Evolutionary conservation across 1,140 invertebrate species (phyloP).

Genomic region (Drosophila parabipectinata): DNA sequence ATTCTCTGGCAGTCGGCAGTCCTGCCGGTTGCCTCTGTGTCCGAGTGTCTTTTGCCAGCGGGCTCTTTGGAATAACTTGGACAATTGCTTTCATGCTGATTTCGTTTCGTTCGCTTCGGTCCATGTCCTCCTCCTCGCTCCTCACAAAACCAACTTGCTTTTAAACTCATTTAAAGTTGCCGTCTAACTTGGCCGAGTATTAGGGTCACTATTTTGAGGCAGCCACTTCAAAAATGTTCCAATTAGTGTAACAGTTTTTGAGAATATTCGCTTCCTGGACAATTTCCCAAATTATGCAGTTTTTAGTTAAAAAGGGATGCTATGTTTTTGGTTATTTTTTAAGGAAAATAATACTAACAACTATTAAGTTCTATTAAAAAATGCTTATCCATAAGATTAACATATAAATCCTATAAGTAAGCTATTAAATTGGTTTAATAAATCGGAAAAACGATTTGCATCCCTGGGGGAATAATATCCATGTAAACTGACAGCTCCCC

Average conservation of each 20-base stretch:
- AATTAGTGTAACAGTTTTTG: slow-evolving; percentile 56
- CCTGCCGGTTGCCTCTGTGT: slow-evolving; percentile 2
- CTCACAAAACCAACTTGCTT: slow-evolving; percentile 23
- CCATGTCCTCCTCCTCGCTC: background rate
- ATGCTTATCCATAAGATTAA: background rate
- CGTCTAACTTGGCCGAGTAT: slow-evolving; percentile 52
- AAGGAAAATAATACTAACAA: background rate
- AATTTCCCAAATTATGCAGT: slow-evolving; percentile 26
- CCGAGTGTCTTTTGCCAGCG: slow-evolving; percentile 37
- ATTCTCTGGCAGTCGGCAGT: slow-evolving; percentile 8
- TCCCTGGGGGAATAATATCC: slow-evolving; percentile 1
- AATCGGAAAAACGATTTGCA: background rate
- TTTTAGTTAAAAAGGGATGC: background rate
- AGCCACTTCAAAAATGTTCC: slow-evolving; percentile 47
- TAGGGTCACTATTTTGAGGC: slow-evolving; percentile 52
- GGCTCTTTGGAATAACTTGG: slow-evolving; percentile 61
- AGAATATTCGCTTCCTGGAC: slow-evolving; percentile 4
- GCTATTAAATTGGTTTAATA: slow-evolving; percentile 1
- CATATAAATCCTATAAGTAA: background rate
- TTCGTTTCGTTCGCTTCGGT: slow-evolving; percentile 45
- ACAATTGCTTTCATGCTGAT: slow-evolving; percentile 74
- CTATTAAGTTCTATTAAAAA: too few species aligned
- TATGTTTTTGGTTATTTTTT: background rate
- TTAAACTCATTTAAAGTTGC: slow-evolving; percentile 47
- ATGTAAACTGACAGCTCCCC: background rate